Conservation (phyloP, 2,113 vertebrate species). For the Stigmatopora nigra region DNA sequence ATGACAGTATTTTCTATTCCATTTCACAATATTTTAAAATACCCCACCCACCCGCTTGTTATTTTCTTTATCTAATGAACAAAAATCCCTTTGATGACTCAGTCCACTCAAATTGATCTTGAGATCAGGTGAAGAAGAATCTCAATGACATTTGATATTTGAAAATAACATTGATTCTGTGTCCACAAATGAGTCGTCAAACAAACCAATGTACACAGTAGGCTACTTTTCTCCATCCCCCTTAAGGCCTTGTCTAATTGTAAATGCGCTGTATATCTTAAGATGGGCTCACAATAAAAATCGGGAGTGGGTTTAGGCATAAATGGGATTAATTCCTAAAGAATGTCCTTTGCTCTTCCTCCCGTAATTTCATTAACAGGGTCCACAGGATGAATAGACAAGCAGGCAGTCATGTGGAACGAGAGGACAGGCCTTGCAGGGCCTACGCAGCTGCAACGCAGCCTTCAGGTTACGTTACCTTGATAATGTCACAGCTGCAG, state of each 20-base stretch:
- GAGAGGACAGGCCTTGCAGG: constrained; percentile 60
- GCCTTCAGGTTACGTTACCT: constrained; percentile 73
- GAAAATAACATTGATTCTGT: constrained; percentile 8
- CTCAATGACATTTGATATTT: constrained; percentile 6
- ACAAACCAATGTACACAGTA: constrained; percentile 36
- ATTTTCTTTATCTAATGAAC: constrained; percentile 16
- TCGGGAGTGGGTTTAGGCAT: constrained; percentile 66
- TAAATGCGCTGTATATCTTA: constrained; percentile 60
- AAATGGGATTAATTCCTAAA: constrained; percentile 76
- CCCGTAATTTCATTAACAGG: constrained; percentile 74
- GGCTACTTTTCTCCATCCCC: constrained; percentile 36
- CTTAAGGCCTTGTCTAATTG: constrained; percentile 63
- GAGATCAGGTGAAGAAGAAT: constrained; percentile 4
- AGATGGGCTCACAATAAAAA: constrained; percentile 62
- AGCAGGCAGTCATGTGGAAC: constrained; percentile 66
- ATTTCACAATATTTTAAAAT: constrained; percentile 8
- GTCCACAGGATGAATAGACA: constrained; percentile 72
- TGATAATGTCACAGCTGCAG: constrained; percentile 69
- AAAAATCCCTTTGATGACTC: neutral
- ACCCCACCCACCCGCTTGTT: neutral
- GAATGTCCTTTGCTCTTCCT: constrained; percentile 75
- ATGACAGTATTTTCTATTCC: constrained; percentile 1
- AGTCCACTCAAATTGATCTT: constrained; percentile 4
- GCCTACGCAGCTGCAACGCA: constrained; percentile 45
- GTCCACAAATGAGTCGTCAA: constrained; percentile 26